phyloP scores from a whole-genome alignment of 2,797 vertebrate genomes.

The Anas bernieri region DNA sequence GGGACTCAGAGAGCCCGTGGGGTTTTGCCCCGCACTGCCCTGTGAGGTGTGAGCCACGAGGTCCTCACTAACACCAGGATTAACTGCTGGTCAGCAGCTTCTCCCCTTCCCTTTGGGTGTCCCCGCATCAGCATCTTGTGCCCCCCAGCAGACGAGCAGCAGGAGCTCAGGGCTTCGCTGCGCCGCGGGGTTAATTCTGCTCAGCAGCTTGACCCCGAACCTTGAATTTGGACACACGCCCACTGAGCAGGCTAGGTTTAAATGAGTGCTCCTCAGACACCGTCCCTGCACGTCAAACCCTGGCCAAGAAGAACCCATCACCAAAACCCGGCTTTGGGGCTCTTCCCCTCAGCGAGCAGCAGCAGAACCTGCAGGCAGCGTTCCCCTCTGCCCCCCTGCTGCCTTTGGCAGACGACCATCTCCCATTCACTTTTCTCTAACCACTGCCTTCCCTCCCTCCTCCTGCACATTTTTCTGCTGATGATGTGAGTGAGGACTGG shows the following conservation, averaged over 20 bases:
- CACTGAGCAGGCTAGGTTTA: background rate
- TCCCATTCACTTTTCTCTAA: background rate
- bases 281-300: background rate
- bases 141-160: background rate
- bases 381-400: background rate
- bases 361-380: background rate
- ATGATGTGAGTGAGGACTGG: background rate
- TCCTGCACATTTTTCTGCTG: background rate
- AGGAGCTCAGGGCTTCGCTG: background rate
- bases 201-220: background rate
- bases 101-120: background rate
- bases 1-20: too few relatives aligned
- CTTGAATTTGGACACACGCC: rapidly evolving
- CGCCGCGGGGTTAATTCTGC: background rate
- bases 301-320: background rate
- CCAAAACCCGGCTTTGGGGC: background rate
- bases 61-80: background rate
- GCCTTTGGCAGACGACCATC: background rate
- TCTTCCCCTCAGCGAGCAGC: background rate
- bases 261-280: background rate
- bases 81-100: background rate
- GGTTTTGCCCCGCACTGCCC: background rate
- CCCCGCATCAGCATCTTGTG: background rate
- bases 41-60: background rate
- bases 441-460: background rate